phyloP scores from a whole-genome alignment of 2,797 vertebrate genomes.

The Sphenodon punctatus region DNA sequence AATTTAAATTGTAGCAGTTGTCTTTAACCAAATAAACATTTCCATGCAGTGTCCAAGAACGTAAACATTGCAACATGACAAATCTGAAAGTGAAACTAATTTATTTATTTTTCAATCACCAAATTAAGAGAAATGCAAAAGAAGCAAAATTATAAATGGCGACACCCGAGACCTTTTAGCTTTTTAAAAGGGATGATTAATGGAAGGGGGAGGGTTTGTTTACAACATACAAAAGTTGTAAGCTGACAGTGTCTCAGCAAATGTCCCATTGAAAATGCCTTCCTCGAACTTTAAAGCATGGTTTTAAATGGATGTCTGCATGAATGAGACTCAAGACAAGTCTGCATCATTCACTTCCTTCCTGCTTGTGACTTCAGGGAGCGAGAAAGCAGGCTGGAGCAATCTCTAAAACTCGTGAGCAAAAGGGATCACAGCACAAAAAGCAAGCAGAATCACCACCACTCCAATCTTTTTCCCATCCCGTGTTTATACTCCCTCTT shows the following conservation, averaged over 20 bases:
- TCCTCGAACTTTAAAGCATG: background rate
- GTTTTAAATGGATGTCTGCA: background rate
- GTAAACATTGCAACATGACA: background rate
- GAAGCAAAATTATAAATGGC: background rate
- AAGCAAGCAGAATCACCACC: background rate
- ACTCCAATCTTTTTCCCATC: background rate
- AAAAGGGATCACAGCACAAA: background rate
- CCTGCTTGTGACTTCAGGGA: background rate
- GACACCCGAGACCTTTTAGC: too few species aligned
- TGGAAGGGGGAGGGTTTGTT: too few species aligned
- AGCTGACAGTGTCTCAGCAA: background rate
- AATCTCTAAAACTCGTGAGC: background rate
- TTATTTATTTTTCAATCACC: background rate
- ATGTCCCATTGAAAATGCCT: background rate
- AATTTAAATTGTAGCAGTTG: background rate
- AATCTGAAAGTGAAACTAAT: slow-evolving; percentile 34
- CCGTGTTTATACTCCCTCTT: too few species aligned
- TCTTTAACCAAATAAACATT: background rate
- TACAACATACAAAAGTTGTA: background rate
- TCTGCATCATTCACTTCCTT: accelerated
- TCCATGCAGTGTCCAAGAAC: background rate
- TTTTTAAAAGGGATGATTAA: background rate
- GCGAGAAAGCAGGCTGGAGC: background rate
- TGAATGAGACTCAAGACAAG: accelerated
- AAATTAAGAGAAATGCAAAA: background rate